phyloP scores from a whole-genome alignment of 1,140 invertebrate genomes.

The Homarus americanus region DNA sequence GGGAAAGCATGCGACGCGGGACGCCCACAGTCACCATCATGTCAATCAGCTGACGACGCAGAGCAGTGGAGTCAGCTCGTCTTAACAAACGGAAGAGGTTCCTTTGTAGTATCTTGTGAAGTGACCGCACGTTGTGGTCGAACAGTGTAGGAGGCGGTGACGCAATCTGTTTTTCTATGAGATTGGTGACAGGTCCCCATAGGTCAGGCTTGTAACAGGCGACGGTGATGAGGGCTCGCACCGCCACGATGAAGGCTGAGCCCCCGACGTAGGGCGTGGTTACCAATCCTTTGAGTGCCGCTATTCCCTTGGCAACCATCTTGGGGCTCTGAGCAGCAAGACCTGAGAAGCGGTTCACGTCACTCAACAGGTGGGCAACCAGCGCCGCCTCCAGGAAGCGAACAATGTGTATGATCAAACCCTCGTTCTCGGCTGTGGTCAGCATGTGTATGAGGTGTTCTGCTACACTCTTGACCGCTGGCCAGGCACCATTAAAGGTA shows the following conservation, averaged over 20 bases:
- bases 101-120: constrained; percentile 71
- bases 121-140: constrained; percentile 71
- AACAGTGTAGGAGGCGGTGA: constrained; percentile 72
- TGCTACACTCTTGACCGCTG: constrained; percentile 55
- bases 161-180: constrained; percentile 59
- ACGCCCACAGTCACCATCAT: constrained; percentile 73
- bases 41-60: constrained; percentile 54
- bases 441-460: constrained; percentile 64
- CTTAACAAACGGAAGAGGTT: constrained; percentile 69
- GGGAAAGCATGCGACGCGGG: constrained; percentile 65
- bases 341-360: constrained; percentile 51
- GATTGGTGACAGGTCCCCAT: constrained; percentile 51
- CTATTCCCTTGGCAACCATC: constrained; percentile 59
- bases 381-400: constrained; percentile 73
- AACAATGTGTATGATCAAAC: constrained; percentile 62
- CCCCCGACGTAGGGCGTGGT: constrained; percentile 71
- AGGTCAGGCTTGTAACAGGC: constrained; percentile 71
- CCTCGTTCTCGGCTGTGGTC: constrained; percentile 60
- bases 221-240: constrained; percentile 68
- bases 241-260: constrained; percentile 64
- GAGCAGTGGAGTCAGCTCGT: constrained; percentile 36
- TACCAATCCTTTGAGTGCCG: constrained; percentile 44
- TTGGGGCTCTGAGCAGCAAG: constrained; percentile 20
- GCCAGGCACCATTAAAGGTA: constrained; percentile 58
- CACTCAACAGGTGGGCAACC: constrained; percentile 59